Base-by-base conservation (phyloP, 1,140 invertebrate species). In the Dreissena polymorpha region DNA sequence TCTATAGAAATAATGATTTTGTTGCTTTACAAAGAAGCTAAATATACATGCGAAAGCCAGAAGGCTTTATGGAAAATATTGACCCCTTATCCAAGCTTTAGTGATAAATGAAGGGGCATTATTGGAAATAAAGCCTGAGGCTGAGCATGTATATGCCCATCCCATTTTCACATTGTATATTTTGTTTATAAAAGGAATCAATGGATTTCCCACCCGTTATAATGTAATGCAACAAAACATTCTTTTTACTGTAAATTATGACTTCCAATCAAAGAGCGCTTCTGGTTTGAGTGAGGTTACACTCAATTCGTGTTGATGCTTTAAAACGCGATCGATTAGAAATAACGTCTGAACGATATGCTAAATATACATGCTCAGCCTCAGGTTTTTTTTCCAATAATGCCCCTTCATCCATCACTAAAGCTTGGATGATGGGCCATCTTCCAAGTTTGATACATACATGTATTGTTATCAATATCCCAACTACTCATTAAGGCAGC, bases 351-450 rank as follows among this genome's bases (percentile, higher is more conserved):
- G 50, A 72, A 10, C 55, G 27, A 74, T 57, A 74, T 74, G 71
- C 71, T 74, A 60, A 29, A 50, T 25, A 76, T 51, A 79, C 29
- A 70, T 69, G 50, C 23, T 78, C 65, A 70, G 64, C 76, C 76
- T 79, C 76, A 23, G 67, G 76, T 64, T 68, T 79, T 57, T 68
- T 39, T 79, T n/a, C 65, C 68, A 79, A 69, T 69, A 79, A 69
- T 65, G n/a, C 67, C 76, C 67, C 29, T 55, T 69, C 70, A 25
- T 68, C 49, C 49, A 49, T 39, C 75, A 77, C 60, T 23, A 67
- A 27, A 64, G 63, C 49, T 77, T 77, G 64, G 63, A 77, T 77
- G 63, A 68, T 57, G 75, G 63, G 29, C 7, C 21, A 63, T 75
- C 60, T 27, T 75, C 3, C 51, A n/a, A n/a, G n/a, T n/a, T n/a